phyloP scores from a whole-genome alignment of 2,113 vertebrate genomes.

The Aegithalos caudatus region DNA sequence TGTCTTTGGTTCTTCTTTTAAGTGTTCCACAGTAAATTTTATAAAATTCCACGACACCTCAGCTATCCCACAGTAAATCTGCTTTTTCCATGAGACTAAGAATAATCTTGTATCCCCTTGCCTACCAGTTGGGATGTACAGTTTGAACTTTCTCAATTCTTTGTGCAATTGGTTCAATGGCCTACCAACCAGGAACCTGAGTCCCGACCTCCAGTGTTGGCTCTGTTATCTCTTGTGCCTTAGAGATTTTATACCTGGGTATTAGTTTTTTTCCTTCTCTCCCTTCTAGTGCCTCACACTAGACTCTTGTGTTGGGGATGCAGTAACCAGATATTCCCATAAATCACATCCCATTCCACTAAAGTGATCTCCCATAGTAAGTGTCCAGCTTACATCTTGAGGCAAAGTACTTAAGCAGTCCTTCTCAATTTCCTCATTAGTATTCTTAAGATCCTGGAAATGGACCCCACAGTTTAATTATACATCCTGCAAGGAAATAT shows the following conservation, averaged over 20 bases:
- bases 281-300: background rate
- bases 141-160: background rate
- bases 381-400: background rate
- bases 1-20: background rate
- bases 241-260: background rate
- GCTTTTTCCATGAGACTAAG: background rate
- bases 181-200: background rate
- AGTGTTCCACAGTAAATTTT: background rate
- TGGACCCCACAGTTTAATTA: background rate
- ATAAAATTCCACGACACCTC: background rate
- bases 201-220: background rate
- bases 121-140: background rate
- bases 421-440: background rate
- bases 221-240: background rate
- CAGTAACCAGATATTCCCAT: background rate
- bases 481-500: background rate
- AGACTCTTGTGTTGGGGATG: background rate
- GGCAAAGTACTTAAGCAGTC: background rate
- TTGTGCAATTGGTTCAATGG: background rate
- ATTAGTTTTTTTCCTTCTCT: background rate
- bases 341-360: background rate
- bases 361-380: background rate
- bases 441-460: background rate
- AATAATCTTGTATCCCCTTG: background rate
- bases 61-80: background rate